Evolutionary conservation across 2,113 vertebrate genomes (phyloP), one percentile per base, ranked within the genome.

Genomic region (Oncorhynchus tshawytscha): DNA sequence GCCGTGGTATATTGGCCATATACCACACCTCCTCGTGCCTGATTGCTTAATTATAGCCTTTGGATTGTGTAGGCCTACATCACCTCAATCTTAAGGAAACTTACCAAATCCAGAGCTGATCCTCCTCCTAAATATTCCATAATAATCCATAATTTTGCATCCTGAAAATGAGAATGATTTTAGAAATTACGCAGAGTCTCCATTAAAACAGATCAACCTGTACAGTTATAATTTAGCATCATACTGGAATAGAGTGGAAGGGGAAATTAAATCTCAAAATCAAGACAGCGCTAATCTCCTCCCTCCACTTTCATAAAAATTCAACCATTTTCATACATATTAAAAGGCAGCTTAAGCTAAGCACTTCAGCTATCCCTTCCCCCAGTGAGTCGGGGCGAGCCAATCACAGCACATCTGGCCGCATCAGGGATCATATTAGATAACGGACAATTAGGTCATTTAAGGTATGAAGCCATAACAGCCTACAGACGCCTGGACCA

Each of bases 81-180:
- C 39, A 45, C 39, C 39, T 45, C 39, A 45, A 45, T 45, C 39
- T 45, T 45, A 12, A 2, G 54, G 54, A 54, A 54, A 86, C 96
- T 96, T 92, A 99, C 97, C 89, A 98, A 94, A 91, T 99, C 96
- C 82, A 98, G 91, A 5, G 96, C 97, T 78, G 96, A 99, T 76
- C 97, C 97, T 71, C 96, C 96, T 79, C 96, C 97, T 77, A 98
- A 91, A 88, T 99, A 99, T 88, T 98, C 97, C 96, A 99, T 98
- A 90, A 98, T 98, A 85, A 98, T 98, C 97, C 97, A 98, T 92
- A 98, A 93, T 87, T 98, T 98, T 85, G 97, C 96, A 84, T 95
- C 95, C 97, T 98, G 92, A 45, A 88, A 80, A 77, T 70, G 65
- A 67, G 12, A 34, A 68, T 48, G 51, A 2, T 16, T 25, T 51